These are phyloP conservation scores for Smutsia temminckii DNA, from an alignment of 2,797 vertebrate species.

Conservation along the genomic window DNA sequence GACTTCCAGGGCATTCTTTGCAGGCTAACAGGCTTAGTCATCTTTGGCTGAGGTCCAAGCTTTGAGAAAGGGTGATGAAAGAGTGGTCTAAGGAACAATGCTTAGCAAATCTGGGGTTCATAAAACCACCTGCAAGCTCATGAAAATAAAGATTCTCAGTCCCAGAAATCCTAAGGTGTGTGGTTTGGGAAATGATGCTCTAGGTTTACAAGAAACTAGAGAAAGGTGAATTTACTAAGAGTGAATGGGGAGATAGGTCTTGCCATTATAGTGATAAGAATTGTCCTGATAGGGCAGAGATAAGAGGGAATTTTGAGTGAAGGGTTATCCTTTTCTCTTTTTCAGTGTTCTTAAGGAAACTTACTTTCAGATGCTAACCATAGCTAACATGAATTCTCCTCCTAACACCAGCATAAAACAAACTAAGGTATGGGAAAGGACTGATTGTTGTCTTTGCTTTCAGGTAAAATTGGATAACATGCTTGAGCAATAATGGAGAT, in stretches of 20 bases:
- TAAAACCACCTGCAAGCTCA: background rate
- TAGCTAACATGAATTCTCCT: background rate
- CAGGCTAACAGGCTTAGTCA: background rate
- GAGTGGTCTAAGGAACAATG: background rate
- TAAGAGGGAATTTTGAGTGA: background rate
- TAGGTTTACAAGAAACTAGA: background rate
- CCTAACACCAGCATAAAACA: background rate
- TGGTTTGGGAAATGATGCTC: background rate
- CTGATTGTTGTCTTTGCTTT: background rate
- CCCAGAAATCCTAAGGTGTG: background rate
- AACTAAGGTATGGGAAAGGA: background rate
- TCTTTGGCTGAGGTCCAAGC: background rate
- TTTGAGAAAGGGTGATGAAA: background rate
- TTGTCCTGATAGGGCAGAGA: background rate
- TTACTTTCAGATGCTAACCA: background rate
- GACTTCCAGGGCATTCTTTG: background rate
- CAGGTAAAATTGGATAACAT: background rate
- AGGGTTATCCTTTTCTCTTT: background rate
- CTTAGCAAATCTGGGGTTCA: background rate
- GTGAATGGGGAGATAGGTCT: background rate
- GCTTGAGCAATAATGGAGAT: background rate
- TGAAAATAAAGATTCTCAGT: background rate
- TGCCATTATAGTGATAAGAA: background rate
- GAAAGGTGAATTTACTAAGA: background rate
- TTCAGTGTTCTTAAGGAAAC: background rate